phyloP scores from a whole-genome alignment of 2,113 vertebrate genomes.

The Zingel zingel region DNA sequence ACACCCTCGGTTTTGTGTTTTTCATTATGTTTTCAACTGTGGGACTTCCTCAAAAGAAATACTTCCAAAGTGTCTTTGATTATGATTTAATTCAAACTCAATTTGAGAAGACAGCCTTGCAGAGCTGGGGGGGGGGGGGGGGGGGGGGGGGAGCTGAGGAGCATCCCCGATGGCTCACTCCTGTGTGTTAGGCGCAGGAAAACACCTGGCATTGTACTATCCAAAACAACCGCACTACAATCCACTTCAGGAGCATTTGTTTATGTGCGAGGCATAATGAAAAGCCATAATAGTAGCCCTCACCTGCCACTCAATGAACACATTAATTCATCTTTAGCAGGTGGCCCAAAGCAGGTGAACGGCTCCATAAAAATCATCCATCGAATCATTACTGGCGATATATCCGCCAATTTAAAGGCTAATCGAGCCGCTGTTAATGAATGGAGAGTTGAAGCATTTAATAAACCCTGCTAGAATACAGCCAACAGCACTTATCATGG shows the following conservation, averaged over 20 bases:
- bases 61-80: slow-evolving; percentile 39
- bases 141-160: too few species aligned
- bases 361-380: slow-evolving; percentile 25
- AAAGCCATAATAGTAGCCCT: slow-evolving; percentile 40
- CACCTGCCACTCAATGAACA: slow-evolving; percentile 48
- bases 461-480: slow-evolving; percentile 46
- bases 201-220: slow-evolving; percentile 49
- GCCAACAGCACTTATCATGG: slow-evolving; percentile 8
- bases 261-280: slow-evolving; percentile 45
- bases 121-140: background rate
- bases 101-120: slow-evolving; percentile 39
- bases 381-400: slow-evolving; percentile 30
- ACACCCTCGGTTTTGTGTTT: slow-evolving; percentile 14
- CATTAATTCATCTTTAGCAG: slow-evolving; percentile 60
- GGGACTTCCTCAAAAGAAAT: slow-evolving; percentile 24
- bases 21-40: slow-evolving; percentile 40
- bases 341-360: slow-evolving; percentile 56
- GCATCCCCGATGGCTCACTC: slow-evolving; percentile 38
- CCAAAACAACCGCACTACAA: slow-evolving; percentile 20
- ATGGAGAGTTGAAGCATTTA: slow-evolving; percentile 42
- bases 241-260: slow-evolving; percentile 32
- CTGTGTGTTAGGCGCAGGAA: slow-evolving; percentile 8
- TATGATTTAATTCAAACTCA: slow-evolving; percentile 55
- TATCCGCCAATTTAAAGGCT: slow-evolving; percentile 50
- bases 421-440: slow-evolving; percentile 22